Percentiles rank a stretch among this genome's conserved stretches.
Conservation (phyloP, 2,888 invertebrate species). For the Agrotis ipsilon region DNA sequence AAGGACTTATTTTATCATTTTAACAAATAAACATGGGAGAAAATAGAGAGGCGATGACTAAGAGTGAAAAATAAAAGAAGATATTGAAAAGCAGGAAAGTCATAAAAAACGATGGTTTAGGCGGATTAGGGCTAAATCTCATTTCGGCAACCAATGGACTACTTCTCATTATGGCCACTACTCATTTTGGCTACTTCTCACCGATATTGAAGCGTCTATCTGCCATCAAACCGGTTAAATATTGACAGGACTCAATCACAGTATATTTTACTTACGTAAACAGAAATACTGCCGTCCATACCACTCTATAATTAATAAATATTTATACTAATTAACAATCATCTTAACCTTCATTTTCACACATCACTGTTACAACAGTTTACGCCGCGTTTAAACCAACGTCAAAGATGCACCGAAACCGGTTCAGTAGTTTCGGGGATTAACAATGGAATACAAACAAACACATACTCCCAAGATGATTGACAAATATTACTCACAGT, state of each 20-base stretch:
- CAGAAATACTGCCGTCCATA: background rate
- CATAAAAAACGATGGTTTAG: too few species aligned
- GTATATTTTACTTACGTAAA: background rate
- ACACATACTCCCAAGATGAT: constrained; percentile 57
- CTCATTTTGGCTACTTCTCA: too few species aligned
- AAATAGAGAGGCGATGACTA: too few species aligned
- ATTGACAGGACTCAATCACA: background rate
- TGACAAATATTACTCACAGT: constrained; percentile 61
- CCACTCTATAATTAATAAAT: constrained; percentile 9
- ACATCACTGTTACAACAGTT: constrained; percentile 47
- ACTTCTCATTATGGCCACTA: too few species aligned
- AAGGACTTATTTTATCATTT: too few species aligned
- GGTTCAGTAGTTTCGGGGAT: constrained; percentile 63
- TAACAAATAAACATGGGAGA: too few species aligned
- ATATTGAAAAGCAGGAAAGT: background rate
- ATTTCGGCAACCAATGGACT: too few species aligned
- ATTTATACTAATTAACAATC: constrained; percentile 38
- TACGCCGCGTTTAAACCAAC: constrained; percentile 17
- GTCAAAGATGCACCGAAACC: constrained; percentile 53
- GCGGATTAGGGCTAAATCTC: too few species aligned
- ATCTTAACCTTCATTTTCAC: constrained; percentile 45
- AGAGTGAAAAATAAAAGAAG: too few species aligned
- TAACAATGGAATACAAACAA: constrained; percentile 57
- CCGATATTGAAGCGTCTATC: background rate
- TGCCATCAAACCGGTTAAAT: background rate